Base-by-base conservation (phyloP, 2,888 invertebrate genomes). In the Hedya salicella region DNA sequence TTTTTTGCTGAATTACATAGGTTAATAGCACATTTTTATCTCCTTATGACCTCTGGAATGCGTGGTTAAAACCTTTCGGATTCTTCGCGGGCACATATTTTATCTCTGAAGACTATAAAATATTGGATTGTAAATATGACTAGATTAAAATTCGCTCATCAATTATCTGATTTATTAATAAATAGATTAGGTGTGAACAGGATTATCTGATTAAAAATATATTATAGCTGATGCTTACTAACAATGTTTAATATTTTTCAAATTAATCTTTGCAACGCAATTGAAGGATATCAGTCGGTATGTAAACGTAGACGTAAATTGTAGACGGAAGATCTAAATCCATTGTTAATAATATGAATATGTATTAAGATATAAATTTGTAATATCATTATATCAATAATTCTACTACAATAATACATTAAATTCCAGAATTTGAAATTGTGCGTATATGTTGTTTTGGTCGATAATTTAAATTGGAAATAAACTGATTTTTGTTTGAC, bases 361-460 rank as follows among this genome's bases (percentile, higher is more conserved):
- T 4, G 25, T n/a, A n/a, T n/a, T n/a, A n/a, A n/a, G n/a, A n/a
- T n/a, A n/a, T n/a, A n/a, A n/a, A n/a, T n/a, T n/a, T n/a, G n/a
- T n/a, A n/a, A n/a, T n/a, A n/a, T n/a, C n/a, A n/a, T n/a, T n/a
- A n/a, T n/a, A n/a, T n/a, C n/a, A n/a, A n/a, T n/a, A n/a, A n/a
- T n/a, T n/a, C n/a, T n/a, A n/a, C n/a, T n/a, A n/a, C n/a, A n/a
- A n/a, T n/a, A 6, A 25, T 25, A 25, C 6, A 25, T 3, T 25
- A 4, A 25, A 25, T 25, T 3, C 6, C 3, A 6, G 16, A 36
- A 32, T 19, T 40, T 36, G 13, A 17, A 32, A 17, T 52, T 16
- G n/a, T 44, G 25, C 17, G n/a, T 36, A 42, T 36, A 57, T 59
- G 62, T 39, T 17, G 56, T 62, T 70, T 63, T 39, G 42, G 44